Evolutionary conservation across 1,140 invertebrate genomes (phyloP).

Genomic region (Melitaea cinxia): DNA sequence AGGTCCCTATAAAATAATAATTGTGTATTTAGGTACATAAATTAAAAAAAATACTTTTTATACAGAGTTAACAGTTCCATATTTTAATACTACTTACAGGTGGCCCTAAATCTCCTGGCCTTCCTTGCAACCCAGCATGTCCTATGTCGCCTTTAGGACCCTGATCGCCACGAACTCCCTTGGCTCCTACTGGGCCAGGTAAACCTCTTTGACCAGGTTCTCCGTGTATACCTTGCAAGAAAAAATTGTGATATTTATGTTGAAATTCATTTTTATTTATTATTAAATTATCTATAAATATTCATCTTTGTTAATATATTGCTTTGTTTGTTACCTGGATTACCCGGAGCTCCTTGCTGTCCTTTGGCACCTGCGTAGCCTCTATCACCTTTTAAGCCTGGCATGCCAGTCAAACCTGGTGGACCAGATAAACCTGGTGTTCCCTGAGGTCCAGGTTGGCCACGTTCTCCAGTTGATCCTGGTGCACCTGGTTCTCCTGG

Average conservation of each 20-base stretch:
- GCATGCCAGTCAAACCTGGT: conserved; percentile 85
- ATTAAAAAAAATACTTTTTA: no score
- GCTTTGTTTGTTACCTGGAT: conserved; percentile 68
- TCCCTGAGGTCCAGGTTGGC: conserved; percentile 85
- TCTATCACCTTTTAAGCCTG: conserved; percentile 88
- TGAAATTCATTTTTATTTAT: no score
- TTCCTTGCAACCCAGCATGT: conserved; percentile 86
- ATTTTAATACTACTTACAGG: conserved; percentile 83
- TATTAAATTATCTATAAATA: no score
- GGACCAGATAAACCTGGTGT: conserved; percentile 85
- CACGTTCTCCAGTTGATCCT: conserved; percentile 87
- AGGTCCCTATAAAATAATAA: conserved; percentile 34
- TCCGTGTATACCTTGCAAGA: conserved; percentile 78
- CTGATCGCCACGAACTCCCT: conserved; percentile 86
- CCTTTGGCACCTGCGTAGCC: conserved; percentile 87
- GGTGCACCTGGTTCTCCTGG: conserved; percentile 87
- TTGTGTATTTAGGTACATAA: background rate
- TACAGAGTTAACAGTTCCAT: no score
- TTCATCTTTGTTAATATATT: no score
- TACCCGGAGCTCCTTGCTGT: conserved; percentile 87
- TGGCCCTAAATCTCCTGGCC: conserved; percentile 87
- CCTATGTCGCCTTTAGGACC: conserved; percentile 89
- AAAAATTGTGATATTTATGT: no score
- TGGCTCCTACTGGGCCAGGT: conserved; percentile 86
- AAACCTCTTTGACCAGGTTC: conserved; percentile 84